Conservation (phyloP, 2,797 vertebrate genomes). For the Acipenser ruthenus region DNA sequence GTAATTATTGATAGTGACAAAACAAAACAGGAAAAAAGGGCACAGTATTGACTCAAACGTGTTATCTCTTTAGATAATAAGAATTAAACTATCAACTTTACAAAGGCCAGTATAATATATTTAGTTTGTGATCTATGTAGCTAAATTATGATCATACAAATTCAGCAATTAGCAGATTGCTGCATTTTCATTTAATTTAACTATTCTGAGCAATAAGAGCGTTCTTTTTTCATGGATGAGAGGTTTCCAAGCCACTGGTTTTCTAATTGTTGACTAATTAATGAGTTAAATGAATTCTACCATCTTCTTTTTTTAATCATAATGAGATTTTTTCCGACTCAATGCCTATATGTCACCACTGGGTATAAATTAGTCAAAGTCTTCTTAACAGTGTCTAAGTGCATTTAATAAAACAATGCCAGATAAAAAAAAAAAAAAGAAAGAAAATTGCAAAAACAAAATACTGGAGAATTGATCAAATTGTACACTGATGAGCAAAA, state of each 20-base stretch:
- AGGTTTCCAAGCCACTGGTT: constrained; percentile 42
- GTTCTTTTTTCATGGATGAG: constrained; percentile 43
- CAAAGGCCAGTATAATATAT: too few relatives aligned
- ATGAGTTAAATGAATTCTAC: constrained; percentile 54
- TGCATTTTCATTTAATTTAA: constrained; percentile 10
- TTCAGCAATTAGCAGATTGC: constrained; percentile 50
- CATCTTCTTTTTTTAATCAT: constrained; percentile 61
- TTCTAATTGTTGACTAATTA: constrained; percentile 64
- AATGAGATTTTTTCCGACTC: constrained; percentile 65
- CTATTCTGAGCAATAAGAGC: constrained; percentile 1
- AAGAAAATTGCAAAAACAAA: neutral
- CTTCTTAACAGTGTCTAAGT: constrained; percentile 57
- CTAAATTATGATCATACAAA: constrained; percentile 20
- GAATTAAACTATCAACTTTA: too few relatives aligned
- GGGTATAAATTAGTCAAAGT: constrained; percentile 56
- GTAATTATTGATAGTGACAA: too few relatives aligned
- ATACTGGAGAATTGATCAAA: neutral
- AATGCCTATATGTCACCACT: constrained; percentile 58
- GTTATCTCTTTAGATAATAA: too few relatives aligned
- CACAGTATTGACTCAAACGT: too few relatives aligned
- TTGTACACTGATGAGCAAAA: neutral
- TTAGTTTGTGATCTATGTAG: too few relatives aligned
- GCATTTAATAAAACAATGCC: constrained; percentile 29
- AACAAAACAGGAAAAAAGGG: too few relatives aligned
- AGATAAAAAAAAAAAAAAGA: constrained; percentile 36